Percentiles rank a stretch among this genome's conserved stretches.
Evolutionary conservation across 1,140 invertebrate species (phyloP).

Genomic region (Drosophila truncata): DNA sequence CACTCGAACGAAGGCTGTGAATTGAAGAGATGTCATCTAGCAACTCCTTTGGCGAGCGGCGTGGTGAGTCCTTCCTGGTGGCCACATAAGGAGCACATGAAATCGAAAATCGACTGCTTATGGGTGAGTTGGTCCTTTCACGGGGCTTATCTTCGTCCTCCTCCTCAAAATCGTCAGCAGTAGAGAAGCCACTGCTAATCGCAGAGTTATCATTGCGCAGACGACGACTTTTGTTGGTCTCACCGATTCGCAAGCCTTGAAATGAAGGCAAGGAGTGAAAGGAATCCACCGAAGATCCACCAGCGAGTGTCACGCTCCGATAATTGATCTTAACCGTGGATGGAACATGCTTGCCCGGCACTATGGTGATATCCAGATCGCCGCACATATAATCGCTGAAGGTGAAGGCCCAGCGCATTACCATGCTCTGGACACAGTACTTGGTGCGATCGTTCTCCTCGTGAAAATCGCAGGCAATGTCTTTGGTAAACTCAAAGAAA

Average conservation of each 20-base stretch:
- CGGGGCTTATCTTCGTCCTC: no score
- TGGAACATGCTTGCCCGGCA: conserved; percentile 62
- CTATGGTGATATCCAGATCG: conserved; percentile 58
- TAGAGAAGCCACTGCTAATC: background rate
- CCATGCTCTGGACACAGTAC: conserved; percentile 68
- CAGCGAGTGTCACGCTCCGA: background rate
- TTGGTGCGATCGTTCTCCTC: conserved; percentile 62
- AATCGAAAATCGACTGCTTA: background rate
- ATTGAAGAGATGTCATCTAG: background rate
- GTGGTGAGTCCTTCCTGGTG: background rate
- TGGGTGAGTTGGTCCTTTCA: no score
- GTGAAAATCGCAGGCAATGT: conserved; percentile 56
- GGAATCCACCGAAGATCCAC: conserved; percentile 1
- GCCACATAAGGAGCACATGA: background rate
- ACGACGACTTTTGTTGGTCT: background rate
- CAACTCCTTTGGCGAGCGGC: background rate
- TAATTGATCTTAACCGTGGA: conserved; percentile 27
- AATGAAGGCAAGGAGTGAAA: background rate
- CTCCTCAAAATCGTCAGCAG: background rate
- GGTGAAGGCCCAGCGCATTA: conserved; percentile 67
- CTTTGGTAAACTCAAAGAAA: conserved; percentile 60
- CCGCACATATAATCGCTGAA: conserved; percentile 73
- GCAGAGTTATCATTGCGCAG: background rate
- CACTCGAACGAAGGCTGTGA: no score
- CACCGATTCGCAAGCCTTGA: background rate